Conservation (phyloP, 2,113 vertebrate species). For the Salvelinus alpinus region DNA sequence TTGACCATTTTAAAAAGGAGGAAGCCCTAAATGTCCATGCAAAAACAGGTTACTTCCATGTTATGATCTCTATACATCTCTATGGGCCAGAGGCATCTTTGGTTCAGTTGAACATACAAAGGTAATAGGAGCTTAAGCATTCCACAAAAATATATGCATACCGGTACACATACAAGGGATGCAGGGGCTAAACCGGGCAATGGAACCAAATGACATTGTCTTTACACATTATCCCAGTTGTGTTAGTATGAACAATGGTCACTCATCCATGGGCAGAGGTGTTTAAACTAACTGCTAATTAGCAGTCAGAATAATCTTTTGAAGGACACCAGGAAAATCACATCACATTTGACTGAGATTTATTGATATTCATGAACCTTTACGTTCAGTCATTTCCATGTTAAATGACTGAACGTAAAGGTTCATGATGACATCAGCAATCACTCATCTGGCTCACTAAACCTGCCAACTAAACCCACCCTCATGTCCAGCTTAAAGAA, state of each 20-base stretch:
- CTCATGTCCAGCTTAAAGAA: not conserved
- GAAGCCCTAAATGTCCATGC: too few relatives aligned
- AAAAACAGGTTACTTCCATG: too few relatives aligned
- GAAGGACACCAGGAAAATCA: too few relatives aligned
- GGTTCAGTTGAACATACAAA: constrained; percentile 91
- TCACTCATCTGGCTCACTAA: not conserved
- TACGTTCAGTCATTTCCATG: not conserved
- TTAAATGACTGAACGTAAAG: too few relatives aligned
- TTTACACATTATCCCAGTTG: constrained; percentile 60
- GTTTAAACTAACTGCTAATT: not conserved
- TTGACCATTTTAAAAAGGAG: too few relatives aligned
- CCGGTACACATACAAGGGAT: constrained; percentile 45
- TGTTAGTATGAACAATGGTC: constrained; percentile 50
- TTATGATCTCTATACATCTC: too few relatives aligned
- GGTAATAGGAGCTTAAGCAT: constrained; percentile 84
- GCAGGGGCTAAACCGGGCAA: constrained; percentile 65
- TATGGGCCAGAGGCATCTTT: constrained; percentile 88
- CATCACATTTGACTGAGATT: not conserved
- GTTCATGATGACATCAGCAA: not conserved
- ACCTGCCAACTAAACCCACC: not conserved
- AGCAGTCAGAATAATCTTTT: not conserved
- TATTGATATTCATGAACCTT: not conserved
- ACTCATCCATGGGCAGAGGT: too few relatives aligned
- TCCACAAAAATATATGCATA: constrained; percentile 73
- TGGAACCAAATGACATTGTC: constrained; percentile 66